These are phyloP conservation scores for Acanthurus lineatus DNA, from an alignment of 2,797 vertebrate species.

Conservation along the genomic window DNA sequence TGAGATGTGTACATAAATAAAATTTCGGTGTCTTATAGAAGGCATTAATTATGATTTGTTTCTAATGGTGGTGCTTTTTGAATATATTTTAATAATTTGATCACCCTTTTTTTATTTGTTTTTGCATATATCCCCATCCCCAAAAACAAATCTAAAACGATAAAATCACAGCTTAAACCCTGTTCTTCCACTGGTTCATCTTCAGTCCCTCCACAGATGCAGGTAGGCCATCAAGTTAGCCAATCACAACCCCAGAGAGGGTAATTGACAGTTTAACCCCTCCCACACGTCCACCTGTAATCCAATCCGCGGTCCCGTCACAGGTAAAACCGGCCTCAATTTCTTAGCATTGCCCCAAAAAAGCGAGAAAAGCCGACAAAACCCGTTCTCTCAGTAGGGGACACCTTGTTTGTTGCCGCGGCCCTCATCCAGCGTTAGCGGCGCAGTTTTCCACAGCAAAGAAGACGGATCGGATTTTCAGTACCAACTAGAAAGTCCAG, in stretches of 20 bases:
- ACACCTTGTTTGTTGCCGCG: conserved; percentile 81
- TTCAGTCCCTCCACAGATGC: conserved; percentile 21
- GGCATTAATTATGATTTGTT: background rate
- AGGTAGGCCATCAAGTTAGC: conserved; percentile 57
- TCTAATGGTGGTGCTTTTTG: background rate
- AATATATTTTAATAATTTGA: background rate
- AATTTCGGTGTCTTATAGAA: too few species aligned
- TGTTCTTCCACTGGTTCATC: conserved; percentile 35
- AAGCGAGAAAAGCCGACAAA: conserved; percentile 97
- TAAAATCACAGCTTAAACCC: conserved; percentile 54
- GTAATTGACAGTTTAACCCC: conserved; percentile 73
- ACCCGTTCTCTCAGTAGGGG: conserved; percentile 90
- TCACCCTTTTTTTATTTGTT: background rate
- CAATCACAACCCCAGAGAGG: conserved; percentile 75
- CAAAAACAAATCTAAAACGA: background rate
- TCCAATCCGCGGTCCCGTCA: conserved; percentile 87
- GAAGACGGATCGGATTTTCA: conserved; percentile 93
- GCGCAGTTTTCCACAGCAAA: conserved; percentile 80
- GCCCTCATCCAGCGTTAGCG: conserved; percentile 85
- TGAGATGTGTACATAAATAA: background rate
- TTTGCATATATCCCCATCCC: background rate
- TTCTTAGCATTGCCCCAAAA: conserved; percentile 90
- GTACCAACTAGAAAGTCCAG: conserved; percentile 98
- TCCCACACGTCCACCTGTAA: conserved; percentile 84
- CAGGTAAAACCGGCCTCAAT: conserved; percentile 90